Evolutionary conservation across 1,140 invertebrate genomes (phyloP), one percentile per base, ranked within the genome.

Genomic region (Andricus grossulariae): DNA sequence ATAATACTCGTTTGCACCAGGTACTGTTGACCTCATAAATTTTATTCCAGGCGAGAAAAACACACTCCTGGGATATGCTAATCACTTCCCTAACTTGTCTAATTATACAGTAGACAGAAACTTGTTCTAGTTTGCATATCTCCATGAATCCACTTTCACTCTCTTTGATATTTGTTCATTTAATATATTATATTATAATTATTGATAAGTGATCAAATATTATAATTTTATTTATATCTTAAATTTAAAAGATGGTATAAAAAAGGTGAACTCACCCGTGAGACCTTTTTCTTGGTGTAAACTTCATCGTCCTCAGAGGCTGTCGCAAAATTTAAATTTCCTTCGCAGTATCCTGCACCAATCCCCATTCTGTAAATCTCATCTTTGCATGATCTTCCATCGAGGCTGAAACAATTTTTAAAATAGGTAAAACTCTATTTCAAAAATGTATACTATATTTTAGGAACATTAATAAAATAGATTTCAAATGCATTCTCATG

Each of bases 281-380:
- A 92, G 10, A 92, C 90, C 86, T 92, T 92, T 80, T 92, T 92
- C 85, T 92, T 92, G 3, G 88, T 87, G 25, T 92, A 92, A 49
- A 91, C 86, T 77, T 92, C 91, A 78, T 92, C 91, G 71, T 92
- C 91, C 74, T 92, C 91, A 8, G 90, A 91, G 8, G 90, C 91
- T 18, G 90, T 92, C 7, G 91, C 85, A 73, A 92, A 92, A 72
- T 92, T 92, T 45, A 92, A 80, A 76, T 91, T 91, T 70, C 89
- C 86, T 76, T 91, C 90, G 82, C 91, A 91, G 55, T 91, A 91
- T 7, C 87, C 86, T 18, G 83, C 76, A 8, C 87, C 87, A 45
- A 92, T 84, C 15, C 90, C 87, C 90, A 91, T 90, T 72, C 90
- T 84, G 73, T 90, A 92, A 25, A 91, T 90, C 76, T 91, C 90